Base-by-base conservation (phyloP, 2,113 vertebrate genomes). In the Heteronetta atricapilla region DNA sequence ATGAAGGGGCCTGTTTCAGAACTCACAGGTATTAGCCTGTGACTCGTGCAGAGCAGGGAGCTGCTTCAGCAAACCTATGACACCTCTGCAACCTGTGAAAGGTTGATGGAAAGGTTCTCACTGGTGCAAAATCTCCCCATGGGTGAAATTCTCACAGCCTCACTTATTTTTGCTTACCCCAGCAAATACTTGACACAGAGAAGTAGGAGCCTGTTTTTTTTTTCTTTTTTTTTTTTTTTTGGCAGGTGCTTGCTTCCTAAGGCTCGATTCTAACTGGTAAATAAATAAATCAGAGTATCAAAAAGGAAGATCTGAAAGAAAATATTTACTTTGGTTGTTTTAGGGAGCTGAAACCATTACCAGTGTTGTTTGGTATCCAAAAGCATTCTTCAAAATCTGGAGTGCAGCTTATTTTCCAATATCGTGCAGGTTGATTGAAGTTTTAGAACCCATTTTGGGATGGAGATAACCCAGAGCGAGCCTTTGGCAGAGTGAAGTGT, bases 391-490 rank as follows among this genome's bases (percentile, higher is more conserved):
- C 40, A 20, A 9, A 55, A 0, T 66, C 59, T 74, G 42, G 20
- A 79, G 14, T 12, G 33, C 6, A 59, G 20, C 64, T 97, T 81
- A 55, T 95, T 95, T 95, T 86, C 69, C 42, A 75, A 4, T 88
- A 53, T 75, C 44, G 0, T 75, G 80, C 56, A 84, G 53, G 16
- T 46, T 86, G 69, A 78, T 58, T 62, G 83, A 69, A 82, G 36
- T 82, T 93, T 95, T 86, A 90, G 83, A 78, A 76, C 81, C 64
- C 16, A 10, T 86, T 94, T 95, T 84, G 82, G 64, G 40, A 31
- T 67, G 6, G 76, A 68, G 15, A 64, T 83, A 70, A 60, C 73
- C 73, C 76, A 90, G 80, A 50, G 23, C 1, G 1, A 84, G 62
- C 74, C n/a, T 62, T 89, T 84, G 4, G 1, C 87, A 50, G n/a